Base-by-base conservation (phyloP, 1,140 invertebrate species). In the Geopemphigus sp. region DNA sequence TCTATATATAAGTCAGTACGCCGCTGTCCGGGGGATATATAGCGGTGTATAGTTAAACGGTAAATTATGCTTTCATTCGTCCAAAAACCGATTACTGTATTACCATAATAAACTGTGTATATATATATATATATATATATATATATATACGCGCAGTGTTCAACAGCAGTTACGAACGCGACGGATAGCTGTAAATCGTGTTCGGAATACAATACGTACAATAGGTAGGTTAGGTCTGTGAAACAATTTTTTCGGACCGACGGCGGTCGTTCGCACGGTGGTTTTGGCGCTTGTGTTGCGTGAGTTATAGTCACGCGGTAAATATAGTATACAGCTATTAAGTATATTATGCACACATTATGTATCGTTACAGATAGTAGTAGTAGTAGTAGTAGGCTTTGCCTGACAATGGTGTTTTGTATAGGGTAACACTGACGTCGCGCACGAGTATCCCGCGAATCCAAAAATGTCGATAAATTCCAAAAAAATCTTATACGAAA, bases 101-200 rank as follows among this genome's bases (percentile, higher is more conserved):
- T 72, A 72, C 24, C 47, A 72, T 72, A n/a, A 72, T 54, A 72
- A 54, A n/a, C 53, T 54, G 54, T 11, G n/a, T n/a, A n/a, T n/a
- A n/a, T n/a, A n/a, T n/a, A n/a, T n/a, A n/a, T n/a, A n/a, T n/a
- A n/a, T n/a, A n/a, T n/a, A n/a, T n/a, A n/a, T n/a, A n/a, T 50
- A 50, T 50, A 50, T 8, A 8, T 50, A 12, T 50, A 50, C 26
- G 0, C 24, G 10, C 1, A 6, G 10, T 54, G 24, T 29, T 5
- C 14, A 19, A 29, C 22, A 4, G 32, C 32, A 39, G 32, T 39
- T 4, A 39, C 32, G 32, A 39, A n/a, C 19, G 39, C 17, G 5
- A 6, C 47, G 19, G n/a, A 72, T 54, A 32, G 47, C 50, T 54
- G 26, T 72, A 72, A 54, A 72, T 14, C 17, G 24, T 53, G 15